Percentiles rank a stretch among this genome's conserved stretches.
phyloP scores from a whole-genome alignment of 2,888 invertebrate species.

The Vannuccia rotundouncinata region DNA sequence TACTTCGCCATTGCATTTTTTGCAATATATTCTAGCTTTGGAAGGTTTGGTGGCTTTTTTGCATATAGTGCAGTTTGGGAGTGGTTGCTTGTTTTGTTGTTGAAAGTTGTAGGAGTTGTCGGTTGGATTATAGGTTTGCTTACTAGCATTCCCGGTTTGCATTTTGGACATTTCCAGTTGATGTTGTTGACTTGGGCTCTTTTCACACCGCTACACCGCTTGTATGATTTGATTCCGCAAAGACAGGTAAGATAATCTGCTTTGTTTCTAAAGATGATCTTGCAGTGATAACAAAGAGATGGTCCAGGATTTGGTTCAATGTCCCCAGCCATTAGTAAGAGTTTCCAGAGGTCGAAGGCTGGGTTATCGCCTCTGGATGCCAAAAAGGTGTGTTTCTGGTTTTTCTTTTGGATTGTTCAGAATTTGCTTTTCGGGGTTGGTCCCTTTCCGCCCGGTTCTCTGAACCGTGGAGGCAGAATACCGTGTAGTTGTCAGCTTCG shows the following conservation, averaged over 20 bases:
- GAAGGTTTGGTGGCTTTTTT: not conserved
- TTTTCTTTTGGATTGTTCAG: not conserved
- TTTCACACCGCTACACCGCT: not conserved
- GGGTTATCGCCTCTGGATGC: constrained; percentile 9
- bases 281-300: not conserved
- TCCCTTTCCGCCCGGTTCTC: constrained; percentile 10
- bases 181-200: not conserved
- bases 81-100: not conserved
- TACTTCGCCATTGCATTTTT: constrained; percentile 6
- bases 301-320: not conserved
- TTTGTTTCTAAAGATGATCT: not conserved
- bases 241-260: not conserved
- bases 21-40: not conserved
- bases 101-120: not conserved
- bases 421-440: not conserved
- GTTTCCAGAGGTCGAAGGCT: constrained; percentile 19
- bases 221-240: not conserved
- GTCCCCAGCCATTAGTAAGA: constrained; percentile 5
- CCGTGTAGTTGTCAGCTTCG: constrained; percentile 11
- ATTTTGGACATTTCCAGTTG: constrained; percentile 7
- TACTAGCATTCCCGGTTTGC: not conserved
- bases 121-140: not conserved
- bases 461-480: constrained; percentile 2
- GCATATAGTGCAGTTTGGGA: not conserved
- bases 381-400: not conserved